Percentiles rank a stretch among this genome's conserved stretches.
phyloP scores from a whole-genome alignment of 2,888 invertebrate genomes.

The Eulithis testata region DNA sequence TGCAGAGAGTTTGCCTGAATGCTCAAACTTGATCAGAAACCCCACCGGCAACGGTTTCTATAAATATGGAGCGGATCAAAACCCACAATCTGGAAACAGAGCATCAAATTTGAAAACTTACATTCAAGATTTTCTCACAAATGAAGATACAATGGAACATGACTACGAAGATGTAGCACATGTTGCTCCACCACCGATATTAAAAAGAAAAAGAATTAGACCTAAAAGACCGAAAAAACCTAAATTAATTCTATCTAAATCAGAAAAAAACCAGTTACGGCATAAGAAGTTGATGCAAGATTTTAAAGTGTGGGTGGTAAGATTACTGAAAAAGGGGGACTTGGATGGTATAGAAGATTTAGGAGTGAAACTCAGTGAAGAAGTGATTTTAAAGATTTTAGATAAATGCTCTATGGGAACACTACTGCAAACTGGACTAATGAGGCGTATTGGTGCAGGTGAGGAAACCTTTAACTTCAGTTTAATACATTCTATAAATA shows the following conservation, averaged over 20 bases:
- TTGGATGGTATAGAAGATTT: background rate
- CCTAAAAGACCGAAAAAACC: background rate
- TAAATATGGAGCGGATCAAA: no score
- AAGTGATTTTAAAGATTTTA: background rate
- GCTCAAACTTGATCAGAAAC: background rate
- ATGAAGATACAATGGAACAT: background rate
- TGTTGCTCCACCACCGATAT: background rate
- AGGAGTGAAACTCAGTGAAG: background rate
- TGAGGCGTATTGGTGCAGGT: no score
- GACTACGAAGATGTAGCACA: no score
- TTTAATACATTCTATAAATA: no score
- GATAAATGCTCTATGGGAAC: background rate
- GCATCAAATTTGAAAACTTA: background rate
- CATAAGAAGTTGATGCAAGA: background rate
- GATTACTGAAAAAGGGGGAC: background rate
- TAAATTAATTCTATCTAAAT: background rate
- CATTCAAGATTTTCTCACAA: background rate
- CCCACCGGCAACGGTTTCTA: no score
- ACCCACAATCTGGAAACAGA: no score
- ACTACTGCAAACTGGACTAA: background rate
- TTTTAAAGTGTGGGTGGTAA: background rate
- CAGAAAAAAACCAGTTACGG: background rate
- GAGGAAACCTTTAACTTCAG: no score
- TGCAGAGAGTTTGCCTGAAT: background rate
- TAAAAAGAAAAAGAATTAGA: background rate